These are phyloP conservation scores for Chesias legatella DNA, from an alignment of 2,888 invertebrate species.

Conservation along the genomic window DNA sequence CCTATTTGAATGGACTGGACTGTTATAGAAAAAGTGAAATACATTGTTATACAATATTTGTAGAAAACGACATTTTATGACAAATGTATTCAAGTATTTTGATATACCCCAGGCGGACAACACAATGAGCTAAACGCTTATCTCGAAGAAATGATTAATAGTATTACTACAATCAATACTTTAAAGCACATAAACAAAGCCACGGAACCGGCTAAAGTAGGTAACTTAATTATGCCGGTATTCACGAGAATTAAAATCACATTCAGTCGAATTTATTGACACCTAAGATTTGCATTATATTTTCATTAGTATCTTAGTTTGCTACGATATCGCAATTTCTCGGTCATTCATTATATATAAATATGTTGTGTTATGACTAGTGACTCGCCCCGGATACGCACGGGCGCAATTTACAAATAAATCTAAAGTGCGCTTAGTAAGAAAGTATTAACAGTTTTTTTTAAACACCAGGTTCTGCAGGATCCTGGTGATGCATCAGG, in stretches of 20 bases:
- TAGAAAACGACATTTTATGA: slow-evolving; percentile 18
- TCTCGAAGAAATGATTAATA: slow-evolving; percentile 59
- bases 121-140: slow-evolving; percentile 49
- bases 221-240: slow-evolving; percentile 62
- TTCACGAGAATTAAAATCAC: slow-evolving; percentile 49
- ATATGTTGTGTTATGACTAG: no score
- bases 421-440: no score
- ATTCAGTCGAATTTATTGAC: slow-evolving; percentile 55
- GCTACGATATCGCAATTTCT: no score
- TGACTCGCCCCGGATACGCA: no score
- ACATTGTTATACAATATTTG: neutral
- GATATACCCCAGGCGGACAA: slow-evolving; percentile 35
- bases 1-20: no score
- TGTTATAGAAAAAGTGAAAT: neutral
- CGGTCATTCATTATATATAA: no score
- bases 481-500: no score
- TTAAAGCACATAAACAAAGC: slow-evolving; percentile 60
- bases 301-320: slow-evolving; percentile 20
- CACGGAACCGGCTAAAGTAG: slow-evolving; percentile 42
- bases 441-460: no score
- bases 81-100: slow-evolving; percentile 3
- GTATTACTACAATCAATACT: slow-evolving; percentile 46
- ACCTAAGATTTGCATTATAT: slow-evolving; percentile 37
- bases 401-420: no score
- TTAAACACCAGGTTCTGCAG: no score